Conservation (phyloP, 2,797 vertebrate genomes). For the Urosaurus nigricauda region DNA sequence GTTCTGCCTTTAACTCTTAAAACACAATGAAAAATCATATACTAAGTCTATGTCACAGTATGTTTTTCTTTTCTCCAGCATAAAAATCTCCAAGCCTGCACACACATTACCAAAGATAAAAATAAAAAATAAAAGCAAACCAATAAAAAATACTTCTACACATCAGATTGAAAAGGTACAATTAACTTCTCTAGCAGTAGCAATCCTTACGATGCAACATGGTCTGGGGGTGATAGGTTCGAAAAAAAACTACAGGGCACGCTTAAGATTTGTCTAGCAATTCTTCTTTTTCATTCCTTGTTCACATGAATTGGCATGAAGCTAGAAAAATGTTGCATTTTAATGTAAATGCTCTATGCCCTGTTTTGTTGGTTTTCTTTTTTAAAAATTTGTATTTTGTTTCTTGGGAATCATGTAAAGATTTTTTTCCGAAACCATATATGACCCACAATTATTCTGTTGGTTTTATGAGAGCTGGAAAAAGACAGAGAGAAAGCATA, state of each 20-base stretch:
- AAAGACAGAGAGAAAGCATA: neutral
- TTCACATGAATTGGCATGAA: neutral
- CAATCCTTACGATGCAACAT: slow-evolving; percentile 4
- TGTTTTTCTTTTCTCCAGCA: neutral
- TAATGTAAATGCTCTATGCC: neutral
- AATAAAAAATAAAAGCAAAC: neutral
- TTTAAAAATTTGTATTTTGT: neutral
- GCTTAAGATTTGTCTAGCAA: slow-evolving; percentile 8
- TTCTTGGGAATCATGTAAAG: neutral
- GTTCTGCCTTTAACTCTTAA: slow-evolving; percentile 19
- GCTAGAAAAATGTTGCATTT: slow-evolving; percentile 3
- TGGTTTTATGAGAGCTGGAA: neutral
- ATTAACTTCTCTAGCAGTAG: neutral
- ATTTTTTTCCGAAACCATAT: neutral
- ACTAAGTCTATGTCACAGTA: neutral
- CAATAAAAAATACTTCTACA: neutral
- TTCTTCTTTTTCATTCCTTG: neutral
- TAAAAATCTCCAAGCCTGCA: slow-evolving; percentile 10
- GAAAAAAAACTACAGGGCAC: neutral
- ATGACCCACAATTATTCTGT: neutral
- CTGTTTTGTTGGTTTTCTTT: neutral
- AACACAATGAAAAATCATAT: slow-evolving; percentile 26
- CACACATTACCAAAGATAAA: slow-evolving; percentile 8
- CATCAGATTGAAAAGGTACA: slow-evolving; percentile 9
- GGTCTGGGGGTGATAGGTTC: neutral